Base-by-base conservation (phyloP, 2,888 invertebrate genomes). In the Scotopteryx bipunctaria region DNA sequence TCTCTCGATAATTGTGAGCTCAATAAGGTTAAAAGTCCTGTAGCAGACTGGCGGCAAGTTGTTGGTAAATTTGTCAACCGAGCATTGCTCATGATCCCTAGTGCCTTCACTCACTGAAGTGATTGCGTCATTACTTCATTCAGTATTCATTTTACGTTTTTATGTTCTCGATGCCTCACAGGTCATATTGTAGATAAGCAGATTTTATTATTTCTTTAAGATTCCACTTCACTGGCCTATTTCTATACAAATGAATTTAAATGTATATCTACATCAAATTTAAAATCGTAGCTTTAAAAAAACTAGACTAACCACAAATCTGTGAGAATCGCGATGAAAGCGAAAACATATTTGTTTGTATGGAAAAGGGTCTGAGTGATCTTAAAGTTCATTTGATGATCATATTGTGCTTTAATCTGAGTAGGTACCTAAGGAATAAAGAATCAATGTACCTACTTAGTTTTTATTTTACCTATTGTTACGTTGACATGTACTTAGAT, bases 81-180 rank as follows among this genome's bases (percentile, higher is more conserved):
- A 76, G 71, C 72, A 66, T 74, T 61, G 64, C 71, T 73, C 74
- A 74, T 75, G 74, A 77, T 76, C 68, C 71, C 71, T 66, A 77
- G 78, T 81, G 80, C 80, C 78, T 83, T 76, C 81, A 80, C 78
- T 76, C 67, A 63, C 40, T 33, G 45, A 57, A 62, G 61, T 59
- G 61, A 61, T 54, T 55, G 53, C 54, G 14, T 53, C 51, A 35
- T 29, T 2, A 23, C 15, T 35, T 25, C 2, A 35, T 11, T 35
- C 9, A 21, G 0, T n/a, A n/a, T n/a, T n/a, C n/a, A n/a, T 23
- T 43, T 19, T 36, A 19, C 9, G 25, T n/a, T n/a, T n/a, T 21
- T 1, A 2, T 23, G 5, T 11, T 27, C 8, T 8, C 11, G 3
- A 27, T 27, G 11, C 11, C 27, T 27, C 11, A 27, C 27, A 23